These are phyloP conservation scores for Zophobas morio DNA, from an alignment of 1,140 invertebrate genomes.

Conservation along the genomic window DNA sequence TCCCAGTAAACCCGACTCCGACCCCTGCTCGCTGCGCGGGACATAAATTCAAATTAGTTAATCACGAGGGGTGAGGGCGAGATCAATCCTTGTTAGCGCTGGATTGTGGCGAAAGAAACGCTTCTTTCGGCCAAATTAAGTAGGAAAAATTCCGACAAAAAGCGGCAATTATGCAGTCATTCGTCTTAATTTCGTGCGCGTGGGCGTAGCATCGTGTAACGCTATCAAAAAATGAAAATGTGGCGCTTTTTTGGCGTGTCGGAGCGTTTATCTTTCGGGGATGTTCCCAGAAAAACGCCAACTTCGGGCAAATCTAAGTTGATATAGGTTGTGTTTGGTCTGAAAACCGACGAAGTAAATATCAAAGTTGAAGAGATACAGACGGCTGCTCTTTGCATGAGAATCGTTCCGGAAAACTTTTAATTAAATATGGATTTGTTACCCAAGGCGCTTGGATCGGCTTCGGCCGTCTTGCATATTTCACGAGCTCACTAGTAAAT, in stretches of 20 bases:
- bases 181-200: neutral
- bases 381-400: conserved; percentile 13
- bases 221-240: neutral
- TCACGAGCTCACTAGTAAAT: neutral
- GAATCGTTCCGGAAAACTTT: conserved; percentile 22
- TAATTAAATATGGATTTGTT: conserved; percentile 40
- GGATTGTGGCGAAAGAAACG: too few species aligned
- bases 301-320: neutral
- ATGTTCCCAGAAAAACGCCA: neutral
- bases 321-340: neutral
- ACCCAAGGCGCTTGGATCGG: neutral
- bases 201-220: neutral
- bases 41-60: too few species aligned
- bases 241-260: neutral
- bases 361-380: conserved; percentile 20
- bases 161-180: neutral
- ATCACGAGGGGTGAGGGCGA: too few species aligned
- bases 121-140: neutral
- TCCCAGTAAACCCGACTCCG: too few species aligned
- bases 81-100: too few species aligned
- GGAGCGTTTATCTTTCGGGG: neutral
- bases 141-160: neutral
- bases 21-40: too few species aligned
- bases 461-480: conserved; percentile 11
- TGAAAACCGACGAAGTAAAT: conserved; percentile 1